phyloP scores from a whole-genome alignment of 2,888 invertebrate genomes.

The Ctena decussata region DNA sequence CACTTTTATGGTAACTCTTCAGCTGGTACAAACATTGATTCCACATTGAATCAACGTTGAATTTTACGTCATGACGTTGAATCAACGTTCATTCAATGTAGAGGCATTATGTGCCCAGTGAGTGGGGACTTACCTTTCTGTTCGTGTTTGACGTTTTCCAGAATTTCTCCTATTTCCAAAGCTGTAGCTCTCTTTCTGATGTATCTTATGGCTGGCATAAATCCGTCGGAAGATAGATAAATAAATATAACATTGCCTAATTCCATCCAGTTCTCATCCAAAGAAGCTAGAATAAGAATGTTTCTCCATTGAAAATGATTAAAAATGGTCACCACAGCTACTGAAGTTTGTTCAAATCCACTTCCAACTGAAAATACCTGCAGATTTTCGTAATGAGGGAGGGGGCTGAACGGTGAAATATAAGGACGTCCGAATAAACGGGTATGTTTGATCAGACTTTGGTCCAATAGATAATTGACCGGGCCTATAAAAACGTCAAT shows the following conservation, averaged over 20 bases:
- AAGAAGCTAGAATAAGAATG: slow-evolving; percentile 12
- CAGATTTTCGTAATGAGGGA: slow-evolving; percentile 9
- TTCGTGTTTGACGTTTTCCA: neutral
- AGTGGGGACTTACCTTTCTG: slow-evolving; percentile 19
- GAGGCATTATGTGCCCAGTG: too few relatives aligned
- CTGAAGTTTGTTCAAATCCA: slow-evolving; percentile 34
- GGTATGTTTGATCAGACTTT: neutral
- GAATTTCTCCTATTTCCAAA: neutral
- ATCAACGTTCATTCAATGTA: too few relatives aligned
- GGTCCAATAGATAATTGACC: neutral
- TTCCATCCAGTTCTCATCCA: slow-evolving; percentile 7
- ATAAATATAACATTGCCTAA: slow-evolving; percentile 14
- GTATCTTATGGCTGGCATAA: neutral
- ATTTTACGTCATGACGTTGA: too few relatives aligned
- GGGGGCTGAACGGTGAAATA: slow-evolving; percentile 7
- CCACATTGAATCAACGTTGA: too few relatives aligned
- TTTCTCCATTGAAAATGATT: slow-evolving; percentile 50
- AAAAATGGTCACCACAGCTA: slow-evolving; percentile 33
- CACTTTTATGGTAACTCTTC: too few relatives aligned
- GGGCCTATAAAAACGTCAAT: neutral
- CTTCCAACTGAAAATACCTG: slow-evolving; percentile 33
- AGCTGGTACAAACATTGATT: too few relatives aligned
- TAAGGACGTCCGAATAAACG: neutral
- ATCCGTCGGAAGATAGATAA: neutral
- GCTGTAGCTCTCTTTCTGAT: neutral